Conservation (phyloP, 2,113 vertebrate species). For the Onychostruthus taczanowskii region DNA sequence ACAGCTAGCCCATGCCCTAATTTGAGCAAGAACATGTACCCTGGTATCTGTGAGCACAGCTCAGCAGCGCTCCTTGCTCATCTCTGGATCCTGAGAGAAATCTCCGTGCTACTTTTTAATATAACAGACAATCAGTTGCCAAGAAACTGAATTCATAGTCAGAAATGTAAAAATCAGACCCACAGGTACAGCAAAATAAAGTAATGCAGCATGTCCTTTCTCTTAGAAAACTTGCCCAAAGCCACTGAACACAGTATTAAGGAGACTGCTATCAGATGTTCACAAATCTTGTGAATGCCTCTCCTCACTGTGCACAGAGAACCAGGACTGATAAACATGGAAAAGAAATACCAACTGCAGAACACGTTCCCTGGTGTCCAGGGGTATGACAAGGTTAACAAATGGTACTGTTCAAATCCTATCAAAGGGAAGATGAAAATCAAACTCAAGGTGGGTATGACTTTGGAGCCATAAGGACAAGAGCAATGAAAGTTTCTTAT, state of each 20-base stretch:
- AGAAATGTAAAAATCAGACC: neutral
- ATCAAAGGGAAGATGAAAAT: neutral
- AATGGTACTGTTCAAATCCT: neutral
- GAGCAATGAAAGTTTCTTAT: neutral
- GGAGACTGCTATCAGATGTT: neutral
- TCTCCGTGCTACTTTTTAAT: neutral
- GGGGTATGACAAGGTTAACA: neutral
- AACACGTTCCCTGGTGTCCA: neutral
- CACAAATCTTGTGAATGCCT: neutral
- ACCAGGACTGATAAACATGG: neutral
- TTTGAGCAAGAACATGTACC: neutral
- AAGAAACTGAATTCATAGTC: neutral
- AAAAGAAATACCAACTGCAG: neutral
- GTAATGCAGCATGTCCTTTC: neutral
- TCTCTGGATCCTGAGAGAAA: neutral
- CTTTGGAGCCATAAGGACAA: neutral
- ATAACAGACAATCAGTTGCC: neutral
- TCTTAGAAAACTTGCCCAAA: neutral
- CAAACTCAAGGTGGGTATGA: neutral
- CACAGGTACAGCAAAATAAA: neutral
- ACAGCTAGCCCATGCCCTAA: neutral
- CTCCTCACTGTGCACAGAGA: fast-evolving
- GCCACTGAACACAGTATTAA: neutral
- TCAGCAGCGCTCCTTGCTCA: neutral
- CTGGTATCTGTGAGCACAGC: neutral